Conservation (phyloP, 2,888 invertebrate species). For the Plebejus anna region DNA sequence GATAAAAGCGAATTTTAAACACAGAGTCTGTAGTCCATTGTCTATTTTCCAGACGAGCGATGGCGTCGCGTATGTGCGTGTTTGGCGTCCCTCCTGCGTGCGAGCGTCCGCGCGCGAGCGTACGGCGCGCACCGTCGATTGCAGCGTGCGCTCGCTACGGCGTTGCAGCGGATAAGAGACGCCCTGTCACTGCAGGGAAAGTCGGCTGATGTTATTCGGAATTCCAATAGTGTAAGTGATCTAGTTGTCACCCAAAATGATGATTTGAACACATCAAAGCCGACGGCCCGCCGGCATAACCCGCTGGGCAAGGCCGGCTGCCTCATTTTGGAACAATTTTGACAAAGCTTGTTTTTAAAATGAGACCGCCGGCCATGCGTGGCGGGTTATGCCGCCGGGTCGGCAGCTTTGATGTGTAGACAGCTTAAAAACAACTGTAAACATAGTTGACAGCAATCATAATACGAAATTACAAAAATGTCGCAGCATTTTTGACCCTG, state of each 20-base stretch:
- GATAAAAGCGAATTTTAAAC: too few species aligned
- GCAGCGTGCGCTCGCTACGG: constrained; percentile 45
- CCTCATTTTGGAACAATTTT: too few species aligned
- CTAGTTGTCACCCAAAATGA: not conserved
- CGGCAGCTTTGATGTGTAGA: too few species aligned
- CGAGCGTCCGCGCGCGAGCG: constrained; percentile 50
- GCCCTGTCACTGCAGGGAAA: constrained; percentile 59
- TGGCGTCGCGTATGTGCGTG: constrained; percentile 58
- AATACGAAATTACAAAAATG: not conserved
- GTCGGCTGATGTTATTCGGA: constrained; percentile 58
- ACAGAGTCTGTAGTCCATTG: not conserved
- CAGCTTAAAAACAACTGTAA: not conserved
- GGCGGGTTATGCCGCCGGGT: too few species aligned
- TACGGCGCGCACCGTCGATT: constrained; percentile 56
- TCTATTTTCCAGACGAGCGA: constrained; percentile 48
- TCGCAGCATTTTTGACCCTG: not conserved
- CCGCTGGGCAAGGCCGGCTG: too few species aligned
- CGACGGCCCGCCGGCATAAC: too few species aligned
- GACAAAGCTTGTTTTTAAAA: too few species aligned
- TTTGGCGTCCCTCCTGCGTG: constrained; percentile 49
- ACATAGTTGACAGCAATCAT: not conserved
- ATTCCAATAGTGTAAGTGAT: constrained; percentile 54
- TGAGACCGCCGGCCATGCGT: too few species aligned
- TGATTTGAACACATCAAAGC: too few species aligned
- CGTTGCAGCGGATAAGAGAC: constrained; percentile 56